Conservation (phyloP, 2,888 invertebrate genomes). For the Odontocolon sp. region DNA sequence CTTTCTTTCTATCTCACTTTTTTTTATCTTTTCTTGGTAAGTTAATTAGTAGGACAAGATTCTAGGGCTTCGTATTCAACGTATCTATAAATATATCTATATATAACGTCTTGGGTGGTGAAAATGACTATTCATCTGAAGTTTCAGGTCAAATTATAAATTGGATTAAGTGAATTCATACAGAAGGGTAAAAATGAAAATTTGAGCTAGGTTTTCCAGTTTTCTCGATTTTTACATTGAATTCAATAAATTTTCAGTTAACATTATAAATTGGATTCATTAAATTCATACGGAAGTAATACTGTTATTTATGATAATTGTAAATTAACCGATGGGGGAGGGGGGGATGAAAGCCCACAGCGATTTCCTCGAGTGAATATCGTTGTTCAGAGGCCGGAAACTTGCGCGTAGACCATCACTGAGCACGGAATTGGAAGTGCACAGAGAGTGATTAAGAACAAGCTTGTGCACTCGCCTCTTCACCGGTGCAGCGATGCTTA, state of each 20-base stretch:
- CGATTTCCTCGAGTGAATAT: not conserved
- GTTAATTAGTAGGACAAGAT: constrained; percentile 27
- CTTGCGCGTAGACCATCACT: not conserved
- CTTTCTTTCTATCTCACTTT: not conserved
- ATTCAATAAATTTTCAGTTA: no score
- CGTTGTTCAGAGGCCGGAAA: constrained; percentile 2
- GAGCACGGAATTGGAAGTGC: not conserved
- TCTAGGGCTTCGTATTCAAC: constrained; percentile 15
- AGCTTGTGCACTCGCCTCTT: not conserved
- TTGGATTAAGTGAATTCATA: no score
- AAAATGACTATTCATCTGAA: not conserved
- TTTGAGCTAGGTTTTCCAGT: no score
- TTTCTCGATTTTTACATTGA: no score
- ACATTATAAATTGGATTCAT: constrained; percentile 2
- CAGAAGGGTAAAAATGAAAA: no score
- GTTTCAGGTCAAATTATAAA: no score
- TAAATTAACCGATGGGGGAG: no score
- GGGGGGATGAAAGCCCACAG: not conserved
- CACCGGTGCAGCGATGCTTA: constrained; percentile 1
- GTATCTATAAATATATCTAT: not conserved
- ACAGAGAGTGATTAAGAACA: constrained; percentile 12
- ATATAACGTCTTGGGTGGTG: not conserved
- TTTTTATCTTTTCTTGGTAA: constrained; percentile 33
- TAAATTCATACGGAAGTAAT: not conserved
- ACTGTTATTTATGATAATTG: constrained; percentile 13